Evolutionary conservation across 2,113 vertebrate species (phyloP).

Genomic region (Xiphophorus couchianus): DNA sequence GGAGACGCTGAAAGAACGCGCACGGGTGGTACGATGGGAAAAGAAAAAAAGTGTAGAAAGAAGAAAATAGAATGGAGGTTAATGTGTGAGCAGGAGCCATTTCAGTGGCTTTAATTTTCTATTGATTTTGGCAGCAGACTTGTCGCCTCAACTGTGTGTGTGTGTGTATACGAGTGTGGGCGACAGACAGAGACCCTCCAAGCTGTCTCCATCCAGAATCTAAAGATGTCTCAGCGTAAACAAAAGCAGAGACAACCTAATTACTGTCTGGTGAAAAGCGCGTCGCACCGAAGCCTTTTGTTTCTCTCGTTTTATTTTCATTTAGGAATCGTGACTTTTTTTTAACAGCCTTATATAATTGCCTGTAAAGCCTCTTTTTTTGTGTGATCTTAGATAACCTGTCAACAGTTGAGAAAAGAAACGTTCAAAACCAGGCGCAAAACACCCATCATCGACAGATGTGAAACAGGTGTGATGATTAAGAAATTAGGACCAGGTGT

Average conservation of each 20-base stretch:
- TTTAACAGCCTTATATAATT: background rate
- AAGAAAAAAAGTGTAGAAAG: constrained; percentile 30
- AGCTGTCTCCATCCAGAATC: constrained; percentile 22
- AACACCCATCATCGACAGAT: background rate
- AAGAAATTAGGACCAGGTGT: background rate
- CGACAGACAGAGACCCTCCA: constrained; percentile 8
- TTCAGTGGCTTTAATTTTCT: constrained; percentile 80
- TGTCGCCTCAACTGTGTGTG: constrained; percentile 28
- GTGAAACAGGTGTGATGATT: background rate
- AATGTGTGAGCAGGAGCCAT: constrained; percentile 79
- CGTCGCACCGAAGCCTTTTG: background rate
- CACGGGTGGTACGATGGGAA: constrained; percentile 8
- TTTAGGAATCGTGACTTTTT: background rate
- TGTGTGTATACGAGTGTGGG: background rate
- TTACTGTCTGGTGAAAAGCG: constrained; percentile 3
- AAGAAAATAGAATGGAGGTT: constrained; percentile 69
- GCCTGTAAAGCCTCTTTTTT: background rate
- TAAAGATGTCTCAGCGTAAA: constrained; percentile 15
- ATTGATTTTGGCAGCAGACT: constrained; percentile 74
- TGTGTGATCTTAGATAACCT: background rate
- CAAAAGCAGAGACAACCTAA: constrained; percentile 12
- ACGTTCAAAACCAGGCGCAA: background rate
- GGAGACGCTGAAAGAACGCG: constrained; percentile 32
- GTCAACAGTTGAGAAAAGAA: background rate
- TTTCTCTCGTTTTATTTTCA: background rate